These are phyloP conservation scores for Cryptocephalus moraei DNA, from an alignment of 2,888 invertebrate species.

Conservation along the genomic window DNA sequence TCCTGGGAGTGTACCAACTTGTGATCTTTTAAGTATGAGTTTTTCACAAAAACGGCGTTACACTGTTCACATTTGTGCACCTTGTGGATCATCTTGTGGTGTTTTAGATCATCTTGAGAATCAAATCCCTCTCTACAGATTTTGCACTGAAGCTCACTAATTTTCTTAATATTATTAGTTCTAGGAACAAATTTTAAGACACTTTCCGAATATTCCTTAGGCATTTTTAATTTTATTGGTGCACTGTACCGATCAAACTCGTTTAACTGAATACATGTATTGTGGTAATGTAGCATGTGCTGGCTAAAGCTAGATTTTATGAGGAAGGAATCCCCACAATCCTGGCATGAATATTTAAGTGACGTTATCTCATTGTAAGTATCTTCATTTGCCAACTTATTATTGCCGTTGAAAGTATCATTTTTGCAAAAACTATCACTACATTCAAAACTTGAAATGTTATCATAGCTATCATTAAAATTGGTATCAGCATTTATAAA, in stretches of 20 bases:
- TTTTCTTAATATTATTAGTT: constrained; percentile 2
- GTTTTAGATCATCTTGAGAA: constrained; percentile 5
- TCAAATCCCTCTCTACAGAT: constrained; percentile 8
- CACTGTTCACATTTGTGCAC: constrained; percentile 18
- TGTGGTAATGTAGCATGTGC: constrained; percentile 10
- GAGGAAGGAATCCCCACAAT: constrained; percentile 10
- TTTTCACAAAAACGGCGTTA: constrained; percentile 16
- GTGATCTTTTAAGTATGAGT: constrained; percentile 17
- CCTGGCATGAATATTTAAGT: constrained; percentile 7
- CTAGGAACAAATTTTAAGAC: constrained; percentile 7
- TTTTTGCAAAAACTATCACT: constrained; percentile 3
- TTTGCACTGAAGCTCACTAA: constrained; percentile 8
- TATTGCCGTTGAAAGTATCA: constrained; percentile 1
- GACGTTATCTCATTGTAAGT: constrained; percentile 5
- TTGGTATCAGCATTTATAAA: not conserved
- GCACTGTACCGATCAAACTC: constrained; percentile 7
- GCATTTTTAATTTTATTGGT: constrained; percentile 8
- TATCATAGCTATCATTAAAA: not conserved
- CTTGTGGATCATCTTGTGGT: constrained; percentile 15
- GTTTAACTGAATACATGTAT: constrained; percentile 5
- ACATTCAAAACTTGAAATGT: not conserved
- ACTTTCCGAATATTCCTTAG: constrained; percentile 5
- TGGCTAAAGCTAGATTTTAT: constrained; percentile 10
- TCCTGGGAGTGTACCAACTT: constrained; percentile 18
- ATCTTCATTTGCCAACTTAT: constrained; percentile 6